Evolutionary conservation across 2,888 invertebrate species (phyloP).

Genomic region (Ormia ochracea): DNA sequence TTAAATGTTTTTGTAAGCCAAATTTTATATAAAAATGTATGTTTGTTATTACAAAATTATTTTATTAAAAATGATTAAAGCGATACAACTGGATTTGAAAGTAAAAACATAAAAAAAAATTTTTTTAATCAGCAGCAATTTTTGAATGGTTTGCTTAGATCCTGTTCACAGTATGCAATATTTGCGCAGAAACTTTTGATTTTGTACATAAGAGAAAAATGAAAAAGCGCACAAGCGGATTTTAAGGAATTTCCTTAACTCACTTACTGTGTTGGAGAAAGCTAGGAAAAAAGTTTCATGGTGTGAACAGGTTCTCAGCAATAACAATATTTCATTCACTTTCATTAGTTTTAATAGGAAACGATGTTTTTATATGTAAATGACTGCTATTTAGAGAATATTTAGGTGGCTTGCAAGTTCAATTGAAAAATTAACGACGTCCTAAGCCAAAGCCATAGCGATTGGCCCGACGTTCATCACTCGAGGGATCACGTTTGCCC

Average conservation of each 20-base stretch:
- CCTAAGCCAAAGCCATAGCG: constrained; percentile 80
- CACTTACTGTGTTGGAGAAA: too few species aligned
- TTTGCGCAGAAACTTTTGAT: too few species aligned
- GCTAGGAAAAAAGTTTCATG: too few species aligned
- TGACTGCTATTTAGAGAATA: neutral
- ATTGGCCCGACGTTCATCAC: constrained; percentile 68
- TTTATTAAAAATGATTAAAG: constrained; percentile 27
- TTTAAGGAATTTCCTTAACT: too few species aligned
- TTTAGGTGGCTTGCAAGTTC: neutral
- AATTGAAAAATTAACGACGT: constrained; percentile 76
- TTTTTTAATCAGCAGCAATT: too few species aligned
- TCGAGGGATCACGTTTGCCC: constrained; percentile 79
- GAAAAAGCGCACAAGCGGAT: too few species aligned
- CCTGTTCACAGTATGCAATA: too few species aligned
- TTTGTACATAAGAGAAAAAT: too few species aligned
- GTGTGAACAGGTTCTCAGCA: neutral
- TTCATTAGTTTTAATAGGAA: constrained; percentile 25
- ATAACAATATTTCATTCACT: too few species aligned
- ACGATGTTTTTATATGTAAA: neutral
- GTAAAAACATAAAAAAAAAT: neutral
- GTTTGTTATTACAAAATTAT: neutral
- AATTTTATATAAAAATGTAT: neutral
- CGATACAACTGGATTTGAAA: constrained; percentile 27
- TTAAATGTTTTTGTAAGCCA: neutral
- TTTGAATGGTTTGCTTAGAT: too few species aligned